Evolutionary conservation across 2,888 invertebrate genomes (phyloP).

Genomic region (Panorpa germanica): DNA sequence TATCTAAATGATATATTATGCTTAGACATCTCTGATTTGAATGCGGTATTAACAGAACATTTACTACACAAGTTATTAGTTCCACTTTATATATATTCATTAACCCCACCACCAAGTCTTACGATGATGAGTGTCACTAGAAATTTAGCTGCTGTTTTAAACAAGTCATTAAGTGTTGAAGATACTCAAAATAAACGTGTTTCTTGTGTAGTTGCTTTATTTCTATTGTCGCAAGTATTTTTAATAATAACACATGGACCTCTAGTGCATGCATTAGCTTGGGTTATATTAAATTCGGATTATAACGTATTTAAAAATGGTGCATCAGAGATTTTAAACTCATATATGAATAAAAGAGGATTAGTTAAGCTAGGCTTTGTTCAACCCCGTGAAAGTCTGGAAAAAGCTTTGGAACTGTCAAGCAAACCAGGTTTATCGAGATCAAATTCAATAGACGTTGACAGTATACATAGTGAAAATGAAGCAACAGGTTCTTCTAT

Average conservation of each 20-base stretch:
- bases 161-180: slow-evolving; percentile 32
- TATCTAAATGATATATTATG: slow-evolving; percentile 93
- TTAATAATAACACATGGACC: slow-evolving; percentile 83
- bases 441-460: slow-evolving; percentile 7
- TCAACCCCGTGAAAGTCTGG: slow-evolving; percentile 55
- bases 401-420: slow-evolving; percentile 46
- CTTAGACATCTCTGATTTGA: slow-evolving; percentile 78
- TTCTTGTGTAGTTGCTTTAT: slow-evolving; percentile 78
- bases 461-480: neutral
- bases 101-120: slow-evolving; percentile 32
- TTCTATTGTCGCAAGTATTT: slow-evolving; percentile 86
- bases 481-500: slow-evolving; percentile 8
- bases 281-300: slow-evolving; percentile 78
- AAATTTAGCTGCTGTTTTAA: slow-evolving; percentile 42
- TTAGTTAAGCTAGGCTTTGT: slow-evolving; percentile 39
- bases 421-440: slow-evolving; percentile 12
- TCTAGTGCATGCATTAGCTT: slow-evolving; percentile 74
- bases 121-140: slow-evolving; percentile 39
- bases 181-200: slow-evolving; percentile 50
- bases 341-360: slow-evolving; percentile 37
- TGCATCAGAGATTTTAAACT: slow-evolving; percentile 44
- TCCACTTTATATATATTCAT: slow-evolving; percentile 83
- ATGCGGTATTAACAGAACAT: slow-evolving; percentile 87
- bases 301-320: slow-evolving; percentile 47
- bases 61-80: slow-evolving; percentile 81